Evolutionary conservation across 2,888 invertebrate genomes (phyloP).

Genomic region (Pseudococcus jackbeardsleyi): DNA sequence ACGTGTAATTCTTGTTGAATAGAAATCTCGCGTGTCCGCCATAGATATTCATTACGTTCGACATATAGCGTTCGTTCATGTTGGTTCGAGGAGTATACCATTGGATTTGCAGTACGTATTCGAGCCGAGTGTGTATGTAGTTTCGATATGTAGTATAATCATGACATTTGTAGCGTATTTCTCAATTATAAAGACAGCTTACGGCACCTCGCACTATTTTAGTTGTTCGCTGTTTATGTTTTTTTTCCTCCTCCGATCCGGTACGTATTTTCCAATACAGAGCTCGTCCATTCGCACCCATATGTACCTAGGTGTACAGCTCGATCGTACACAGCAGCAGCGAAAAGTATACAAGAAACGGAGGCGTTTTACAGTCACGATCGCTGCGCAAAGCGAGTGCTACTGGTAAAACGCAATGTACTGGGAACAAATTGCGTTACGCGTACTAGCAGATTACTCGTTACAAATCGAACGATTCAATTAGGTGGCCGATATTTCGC

Average conservation of each 20-base stretch:
- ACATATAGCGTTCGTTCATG: slow-evolving; percentile 14
- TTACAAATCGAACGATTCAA: slow-evolving; percentile 46
- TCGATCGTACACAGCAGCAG: background rate
- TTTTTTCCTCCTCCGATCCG: background rate
- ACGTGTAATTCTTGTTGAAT: slow-evolving; percentile 47
- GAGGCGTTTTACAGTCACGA: slow-evolving; percentile 59
- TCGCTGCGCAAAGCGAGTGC: slow-evolving; percentile 9
- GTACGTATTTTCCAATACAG: background rate
- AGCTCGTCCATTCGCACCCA: background rate
- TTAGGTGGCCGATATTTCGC: slow-evolving; percentile 50
- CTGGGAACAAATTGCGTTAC: slow-evolving; percentile 21
- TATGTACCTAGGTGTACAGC: background rate
- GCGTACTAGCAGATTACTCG: background rate
- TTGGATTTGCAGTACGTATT: background rate
- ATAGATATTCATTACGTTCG: slow-evolving; percentile 59
- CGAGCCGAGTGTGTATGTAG: background rate
- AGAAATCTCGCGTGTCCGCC: slow-evolving; percentile 55
- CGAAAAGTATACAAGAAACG: slow-evolving; percentile 42
- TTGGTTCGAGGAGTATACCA: background rate
- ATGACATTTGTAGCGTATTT: slow-evolving; percentile 58
- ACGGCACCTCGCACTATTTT: slow-evolving; percentile 35
- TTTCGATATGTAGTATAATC: slow-evolving; percentile 45
- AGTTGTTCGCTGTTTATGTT: background rate
- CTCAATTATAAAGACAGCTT: slow-evolving; percentile 58
- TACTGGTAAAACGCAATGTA: slow-evolving; percentile 41